Conservation (phyloP, 2,113 vertebrate species). For the Larimichthys polyactis region DNA sequence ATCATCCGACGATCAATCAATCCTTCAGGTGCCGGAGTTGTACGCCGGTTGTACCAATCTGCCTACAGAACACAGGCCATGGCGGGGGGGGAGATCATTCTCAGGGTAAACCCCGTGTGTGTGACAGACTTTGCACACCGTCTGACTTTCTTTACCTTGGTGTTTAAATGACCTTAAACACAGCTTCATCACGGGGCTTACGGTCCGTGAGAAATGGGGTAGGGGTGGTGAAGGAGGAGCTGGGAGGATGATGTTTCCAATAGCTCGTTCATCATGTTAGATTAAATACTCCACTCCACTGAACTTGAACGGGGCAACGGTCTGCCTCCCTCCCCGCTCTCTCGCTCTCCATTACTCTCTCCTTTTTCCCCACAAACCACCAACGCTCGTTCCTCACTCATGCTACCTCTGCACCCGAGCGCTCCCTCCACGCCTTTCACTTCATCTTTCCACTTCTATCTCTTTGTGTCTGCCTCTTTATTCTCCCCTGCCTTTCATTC, state of each 20-base stretch:
- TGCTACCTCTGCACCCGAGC: conserved; percentile 34
- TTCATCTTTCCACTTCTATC: conserved; percentile 50
- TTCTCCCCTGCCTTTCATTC: conserved; percentile 32
- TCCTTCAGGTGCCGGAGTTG: conserved; percentile 9
- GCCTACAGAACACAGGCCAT: conserved; percentile 4
- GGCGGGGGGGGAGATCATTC: conserved; percentile 20
- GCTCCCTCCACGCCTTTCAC: conserved; percentile 29
- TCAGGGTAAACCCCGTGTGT: conserved; percentile 14
- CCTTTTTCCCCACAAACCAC: conserved; percentile 45
- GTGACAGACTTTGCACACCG: conserved; percentile 40
- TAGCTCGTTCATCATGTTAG: conserved; percentile 86
- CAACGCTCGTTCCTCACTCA: conserved; percentile 48
- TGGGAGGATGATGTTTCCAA: conserved; percentile 70
- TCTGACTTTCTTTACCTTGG: conserved; percentile 73
- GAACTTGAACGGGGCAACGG: conserved; percentile 77
- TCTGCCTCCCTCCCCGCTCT: conserved; percentile 48
- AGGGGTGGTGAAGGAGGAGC: conserved; percentile 56
- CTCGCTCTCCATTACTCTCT: conserved; percentile 59
- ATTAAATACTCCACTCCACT: conserved; percentile 85
- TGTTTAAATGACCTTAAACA: conserved; percentile 76
- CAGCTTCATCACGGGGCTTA: conserved; percentile 66
- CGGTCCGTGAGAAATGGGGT: conserved; percentile 54
- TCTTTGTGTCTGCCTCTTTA: conserved; percentile 41
- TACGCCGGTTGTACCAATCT: conserved; percentile 9
- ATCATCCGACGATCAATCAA: conserved; percentile 29